Evolutionary conservation across 2,888 invertebrate species (phyloP).

Genomic region (Iphiclides podalirius): DNA sequence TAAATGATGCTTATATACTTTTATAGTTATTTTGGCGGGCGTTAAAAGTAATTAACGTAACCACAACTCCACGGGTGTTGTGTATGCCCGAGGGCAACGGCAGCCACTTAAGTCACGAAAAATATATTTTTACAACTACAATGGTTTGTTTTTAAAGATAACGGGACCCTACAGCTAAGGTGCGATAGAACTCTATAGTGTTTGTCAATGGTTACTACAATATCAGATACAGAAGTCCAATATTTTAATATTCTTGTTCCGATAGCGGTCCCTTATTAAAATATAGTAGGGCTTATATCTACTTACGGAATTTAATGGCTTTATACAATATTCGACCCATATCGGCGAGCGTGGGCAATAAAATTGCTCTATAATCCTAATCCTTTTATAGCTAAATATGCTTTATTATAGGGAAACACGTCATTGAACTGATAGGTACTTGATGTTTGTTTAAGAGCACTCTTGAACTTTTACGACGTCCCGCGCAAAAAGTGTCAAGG

Average conservation of each 20-base stretch:
- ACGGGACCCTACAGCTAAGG: too few relatives aligned
- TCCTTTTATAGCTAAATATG: conserved; percentile 22
- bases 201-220: too few relatives aligned
- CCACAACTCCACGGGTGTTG: too few relatives aligned
- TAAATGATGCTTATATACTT: too few relatives aligned
- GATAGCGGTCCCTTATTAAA: conserved; percentile 48
- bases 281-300: conserved; percentile 21
- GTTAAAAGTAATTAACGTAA: too few relatives aligned
- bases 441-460: conserved; percentile 15
- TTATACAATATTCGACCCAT: conserved; percentile 22
- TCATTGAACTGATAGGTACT: conserved; percentile 20
- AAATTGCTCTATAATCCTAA: conserved; percentile 18
- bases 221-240: neutral
- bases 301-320: conserved; percentile 18
- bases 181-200: too few relatives aligned
- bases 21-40: too few relatives aligned
- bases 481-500: conserved; percentile 1
- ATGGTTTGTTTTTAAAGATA: too few relatives aligned
- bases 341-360: conserved; percentile 20
- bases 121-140: too few relatives aligned
- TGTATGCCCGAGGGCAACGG: too few relatives aligned
- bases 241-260: conserved; percentile 30
- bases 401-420: conserved; percentile 18
- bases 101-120: too few relatives aligned
- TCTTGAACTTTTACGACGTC: conserved; percentile 12